Percentiles rank a stretch among this genome's conserved stretches.
Evolutionary conservation across 2,113 vertebrate genomes (phyloP).

Genomic region (Mesitornis unicolor): DNA sequence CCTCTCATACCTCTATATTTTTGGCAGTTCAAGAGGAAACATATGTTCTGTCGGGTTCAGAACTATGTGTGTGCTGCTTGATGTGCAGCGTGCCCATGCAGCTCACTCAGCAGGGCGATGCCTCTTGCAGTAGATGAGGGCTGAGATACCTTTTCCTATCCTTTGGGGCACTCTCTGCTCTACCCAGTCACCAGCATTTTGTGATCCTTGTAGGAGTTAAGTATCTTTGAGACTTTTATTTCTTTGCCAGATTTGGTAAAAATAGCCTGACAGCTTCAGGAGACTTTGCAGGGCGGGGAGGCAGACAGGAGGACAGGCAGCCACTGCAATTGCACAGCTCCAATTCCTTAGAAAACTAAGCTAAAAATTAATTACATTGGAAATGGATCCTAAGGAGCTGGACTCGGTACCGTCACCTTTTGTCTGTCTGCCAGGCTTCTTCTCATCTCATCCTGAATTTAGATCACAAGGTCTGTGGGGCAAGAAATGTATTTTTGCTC

Average conservation of each 20-base stretch:
- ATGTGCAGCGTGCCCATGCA: neutral
- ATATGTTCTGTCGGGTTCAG: neutral
- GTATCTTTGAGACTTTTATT: neutral
- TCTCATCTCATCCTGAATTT: neutral
- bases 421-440: neutral
- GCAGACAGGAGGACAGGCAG: neutral
- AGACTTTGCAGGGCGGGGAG: neutral
- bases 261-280: neutral
- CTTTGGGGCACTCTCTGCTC: neutral
- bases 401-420: neutral
- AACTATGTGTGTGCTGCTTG: rapidly evolving
- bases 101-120: rapidly evolving
- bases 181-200: neutral
- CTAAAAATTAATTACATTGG: neutral
- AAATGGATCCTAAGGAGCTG: neutral
- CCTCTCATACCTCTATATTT: neutral
- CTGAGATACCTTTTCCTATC: neutral
- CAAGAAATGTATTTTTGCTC: neutral
- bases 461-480: neutral
- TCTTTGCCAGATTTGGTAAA: neutral
- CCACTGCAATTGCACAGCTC: neutral
- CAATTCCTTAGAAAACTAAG: neutral
- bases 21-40: neutral
- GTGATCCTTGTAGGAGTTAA: neutral
- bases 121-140: neutral